Conservation (phyloP, 2,113 vertebrate species). For the Cephalopholis sonnerati region DNA sequence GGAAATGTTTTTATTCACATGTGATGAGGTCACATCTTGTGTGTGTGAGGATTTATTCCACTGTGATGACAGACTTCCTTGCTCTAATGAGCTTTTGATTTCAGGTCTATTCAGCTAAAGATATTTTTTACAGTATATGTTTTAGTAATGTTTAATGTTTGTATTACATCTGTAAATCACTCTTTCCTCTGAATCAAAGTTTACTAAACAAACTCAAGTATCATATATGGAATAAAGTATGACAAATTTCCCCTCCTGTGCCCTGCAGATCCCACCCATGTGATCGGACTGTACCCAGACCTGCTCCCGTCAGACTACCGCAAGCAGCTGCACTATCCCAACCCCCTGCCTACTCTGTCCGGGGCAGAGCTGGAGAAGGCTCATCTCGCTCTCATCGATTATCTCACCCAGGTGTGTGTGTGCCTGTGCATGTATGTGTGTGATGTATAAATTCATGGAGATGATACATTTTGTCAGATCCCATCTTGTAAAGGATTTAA, state of each 20-base stretch:
- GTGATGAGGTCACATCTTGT: neutral
- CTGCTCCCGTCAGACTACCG: constrained; percentile 96
- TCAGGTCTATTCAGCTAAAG: neutral
- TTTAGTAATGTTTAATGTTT: neutral
- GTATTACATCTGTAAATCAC: neutral
- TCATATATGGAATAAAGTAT: neutral
- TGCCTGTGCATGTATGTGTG: neutral
- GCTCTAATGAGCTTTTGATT: constrained; percentile 10
- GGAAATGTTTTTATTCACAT: neutral
- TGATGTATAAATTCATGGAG: neutral
- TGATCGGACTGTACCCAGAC: constrained; percentile 98
- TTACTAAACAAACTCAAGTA: neutral
- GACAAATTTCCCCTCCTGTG: neutral
- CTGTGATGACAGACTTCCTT: neutral
- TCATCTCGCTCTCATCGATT: constrained; percentile 97
- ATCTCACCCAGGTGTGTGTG: constrained; percentile 91
- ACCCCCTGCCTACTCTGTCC: constrained; percentile 92
- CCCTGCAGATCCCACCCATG: constrained; percentile 95
- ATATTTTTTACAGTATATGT: neutral
- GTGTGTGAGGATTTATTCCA: neutral
- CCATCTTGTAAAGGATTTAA: neutral
- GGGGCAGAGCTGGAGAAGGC: constrained; percentile 96
- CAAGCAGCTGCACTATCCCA: constrained; percentile 97
- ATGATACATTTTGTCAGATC: neutral
- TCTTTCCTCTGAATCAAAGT: neutral